Conservation (phyloP, 2,888 invertebrate species). For the Epicampocera succincta region DNA sequence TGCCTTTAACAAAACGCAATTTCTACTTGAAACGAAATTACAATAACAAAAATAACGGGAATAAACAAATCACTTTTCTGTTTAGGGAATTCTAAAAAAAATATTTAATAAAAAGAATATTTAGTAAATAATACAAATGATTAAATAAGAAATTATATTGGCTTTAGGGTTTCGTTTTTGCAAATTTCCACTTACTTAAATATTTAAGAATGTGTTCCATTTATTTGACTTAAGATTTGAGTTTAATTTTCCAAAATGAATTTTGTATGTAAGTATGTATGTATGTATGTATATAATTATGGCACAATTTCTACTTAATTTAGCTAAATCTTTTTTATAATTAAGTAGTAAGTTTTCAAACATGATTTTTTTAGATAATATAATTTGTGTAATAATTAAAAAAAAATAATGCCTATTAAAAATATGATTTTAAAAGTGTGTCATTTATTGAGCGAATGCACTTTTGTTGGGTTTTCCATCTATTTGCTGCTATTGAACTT, state of each 20-base stretch:
- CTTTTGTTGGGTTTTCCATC: too few relatives aligned
- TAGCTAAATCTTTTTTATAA: conserved; percentile 14
- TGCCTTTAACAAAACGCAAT: conserved; percentile 52
- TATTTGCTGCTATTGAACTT: too few relatives aligned
- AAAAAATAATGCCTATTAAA: conserved; percentile 9
- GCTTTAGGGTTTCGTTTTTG: conserved; percentile 5
- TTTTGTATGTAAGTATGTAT: conserved; percentile 11
- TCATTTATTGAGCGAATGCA: background rate
- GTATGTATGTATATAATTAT: background rate
- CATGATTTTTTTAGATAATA: conserved; percentile 12
- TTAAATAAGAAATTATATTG: background rate
- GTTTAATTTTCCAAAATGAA: conserved; percentile 10
- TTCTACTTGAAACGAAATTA: conserved; percentile 1
- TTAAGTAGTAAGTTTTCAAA: conserved; percentile 17
- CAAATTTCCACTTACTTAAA: conserved; percentile 15
- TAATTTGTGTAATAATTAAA: conserved; percentile 21
- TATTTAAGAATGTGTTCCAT: conserved; percentile 31
- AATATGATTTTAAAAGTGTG: background rate
- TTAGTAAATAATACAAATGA: conserved; percentile 10
- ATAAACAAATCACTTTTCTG: conserved; percentile 13
- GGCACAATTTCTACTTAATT: conserved; percentile 58
- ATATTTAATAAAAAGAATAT: background rate
- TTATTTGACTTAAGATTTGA: conserved; percentile 6
- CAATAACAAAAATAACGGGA: background rate
- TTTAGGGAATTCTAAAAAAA: conserved; percentile 23